phyloP scores from a whole-genome alignment of 2,797 vertebrate genomes.

The Tinamus major region DNA sequence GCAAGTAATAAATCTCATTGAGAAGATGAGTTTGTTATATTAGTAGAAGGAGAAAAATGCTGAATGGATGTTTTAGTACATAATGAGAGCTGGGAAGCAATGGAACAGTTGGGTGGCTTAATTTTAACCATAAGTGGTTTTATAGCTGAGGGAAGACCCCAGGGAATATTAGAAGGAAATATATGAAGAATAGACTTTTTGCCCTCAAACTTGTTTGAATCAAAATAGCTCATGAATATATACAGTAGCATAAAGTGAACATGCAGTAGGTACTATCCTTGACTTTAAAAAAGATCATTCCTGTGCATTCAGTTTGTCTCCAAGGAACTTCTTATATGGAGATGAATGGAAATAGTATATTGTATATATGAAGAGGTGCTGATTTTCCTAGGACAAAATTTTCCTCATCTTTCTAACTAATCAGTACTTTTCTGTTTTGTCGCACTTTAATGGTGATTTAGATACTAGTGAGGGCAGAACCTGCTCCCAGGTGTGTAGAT shows the following conservation, averaged over 20 bases:
- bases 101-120: constrained; percentile 67
- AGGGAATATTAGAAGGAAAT: constrained; percentile 18
- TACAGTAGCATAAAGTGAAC: neutral
- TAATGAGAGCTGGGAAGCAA: constrained; percentile 76
- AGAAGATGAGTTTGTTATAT: constrained; percentile 78
- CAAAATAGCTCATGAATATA: neutral
- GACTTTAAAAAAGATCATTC: neutral
- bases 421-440: neutral
- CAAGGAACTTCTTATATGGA: neutral
- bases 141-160: constrained; percentile 40
- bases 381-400: neutral
- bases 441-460: neutral
- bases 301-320: neutral
- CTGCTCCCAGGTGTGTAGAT: neutral
- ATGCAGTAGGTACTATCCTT: neutral
- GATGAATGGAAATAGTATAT: neutral
- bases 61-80: constrained; percentile 76
- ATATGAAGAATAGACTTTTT: neutral
- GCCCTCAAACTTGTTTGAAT: neutral
- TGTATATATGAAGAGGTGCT: neutral
- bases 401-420: neutral
- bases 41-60: constrained; percentile 73
- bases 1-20: constrained; percentile 78
- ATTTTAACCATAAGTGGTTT: constrained; percentile 66
- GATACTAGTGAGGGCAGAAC: neutral